These are phyloP conservation scores for Drosophila cardini DNA, from an alignment of 1,140 invertebrate genomes.

Conservation along the genomic window DNA sequence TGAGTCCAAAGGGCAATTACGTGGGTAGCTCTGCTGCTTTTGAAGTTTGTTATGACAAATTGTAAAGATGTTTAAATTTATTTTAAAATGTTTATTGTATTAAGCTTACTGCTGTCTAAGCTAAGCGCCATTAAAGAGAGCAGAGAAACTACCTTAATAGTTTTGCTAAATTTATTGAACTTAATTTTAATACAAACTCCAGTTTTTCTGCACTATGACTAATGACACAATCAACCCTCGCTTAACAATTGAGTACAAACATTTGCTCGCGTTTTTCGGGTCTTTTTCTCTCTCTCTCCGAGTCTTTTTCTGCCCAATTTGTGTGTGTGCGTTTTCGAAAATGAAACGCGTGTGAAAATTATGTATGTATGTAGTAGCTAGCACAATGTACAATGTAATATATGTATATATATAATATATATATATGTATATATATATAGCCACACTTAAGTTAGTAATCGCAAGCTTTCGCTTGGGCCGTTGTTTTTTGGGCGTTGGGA, in stretches of 20 bases:
- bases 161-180: neutral
- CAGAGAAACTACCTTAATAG: neutral
- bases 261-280: conserved; percentile 48
- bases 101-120: too few relatives aligned
- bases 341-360: conserved; percentile 81
- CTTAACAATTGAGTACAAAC: conserved; percentile 30
- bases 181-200: too few relatives aligned
- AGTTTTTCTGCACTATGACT: neutral
- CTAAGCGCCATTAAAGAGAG: too few relatives aligned
- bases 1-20: too few relatives aligned
- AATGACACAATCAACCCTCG: conserved; percentile 32
- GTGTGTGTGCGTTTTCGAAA: conserved; percentile 67
- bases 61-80: too few relatives aligned
- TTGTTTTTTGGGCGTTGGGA: conserved; percentile 59
- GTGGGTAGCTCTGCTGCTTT: too few relatives aligned
- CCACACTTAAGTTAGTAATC: conserved; percentile 39
- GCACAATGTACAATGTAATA: conserved; percentile 52
- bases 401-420: conserved; percentile 42
- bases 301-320: conserved; percentile 79
- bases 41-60: too few relatives aligned
- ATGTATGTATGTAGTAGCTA: conserved; percentile 70
- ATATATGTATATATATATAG: conserved; percentile 21
- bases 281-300: conserved; percentile 13
- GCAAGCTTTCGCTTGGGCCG: conserved; percentile 54
- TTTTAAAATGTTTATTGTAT: too few relatives aligned